Evolutionary conservation across 2,888 invertebrate species (phyloP).

Genomic region (Schizotus pectinicornis): DNA sequence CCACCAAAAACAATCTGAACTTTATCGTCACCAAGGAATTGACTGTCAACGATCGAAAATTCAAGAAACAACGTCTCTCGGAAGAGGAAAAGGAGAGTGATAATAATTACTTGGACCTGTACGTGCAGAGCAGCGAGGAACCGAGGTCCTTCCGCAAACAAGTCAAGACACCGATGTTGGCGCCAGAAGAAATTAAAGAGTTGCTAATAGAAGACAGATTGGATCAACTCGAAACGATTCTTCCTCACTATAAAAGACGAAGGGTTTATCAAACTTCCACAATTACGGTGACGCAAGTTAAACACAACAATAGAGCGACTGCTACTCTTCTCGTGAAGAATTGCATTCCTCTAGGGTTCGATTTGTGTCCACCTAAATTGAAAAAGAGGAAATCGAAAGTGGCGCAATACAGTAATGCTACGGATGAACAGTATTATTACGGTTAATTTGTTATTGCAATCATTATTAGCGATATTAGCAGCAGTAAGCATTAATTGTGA

Average conservation of each 20-base stretch:
- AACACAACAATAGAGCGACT: conserved; percentile 46
- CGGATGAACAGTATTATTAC: conserved; percentile 35
- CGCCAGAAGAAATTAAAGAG: conserved; percentile 41
- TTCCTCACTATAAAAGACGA: conserved; percentile 54
- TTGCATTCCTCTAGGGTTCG: conserved; percentile 53
- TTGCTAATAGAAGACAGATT: conserved; percentile 55
- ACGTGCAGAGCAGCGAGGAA: conserved; percentile 42
- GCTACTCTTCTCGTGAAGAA: conserved; percentile 56
- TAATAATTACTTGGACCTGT: conserved; percentile 25
- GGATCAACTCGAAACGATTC: conserved; percentile 53
- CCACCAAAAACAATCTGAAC: conserved; percentile 39
- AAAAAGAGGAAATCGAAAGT: conserved; percentile 44
- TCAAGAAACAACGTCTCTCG: conserved; percentile 2
- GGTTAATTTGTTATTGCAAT: conserved; percentile 13
- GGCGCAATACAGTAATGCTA: conserved; percentile 27
- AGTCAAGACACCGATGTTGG: conserved; percentile 44
- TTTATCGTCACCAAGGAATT: conserved; percentile 52
- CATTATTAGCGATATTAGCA: no score
- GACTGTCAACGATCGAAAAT: conserved; percentile 41
- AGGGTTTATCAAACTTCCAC: conserved; percentile 53
- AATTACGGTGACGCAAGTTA: conserved; percentile 54
- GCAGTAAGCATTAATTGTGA: no score
- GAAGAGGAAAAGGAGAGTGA: conserved; percentile 9
- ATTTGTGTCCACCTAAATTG: conserved; percentile 46
- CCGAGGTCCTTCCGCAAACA: conserved; percentile 30